Percentiles rank a stretch among this genome's conserved stretches.
Conservation (phyloP, 2,113 vertebrate genomes). For the Eubucco bourcierii region DNA sequence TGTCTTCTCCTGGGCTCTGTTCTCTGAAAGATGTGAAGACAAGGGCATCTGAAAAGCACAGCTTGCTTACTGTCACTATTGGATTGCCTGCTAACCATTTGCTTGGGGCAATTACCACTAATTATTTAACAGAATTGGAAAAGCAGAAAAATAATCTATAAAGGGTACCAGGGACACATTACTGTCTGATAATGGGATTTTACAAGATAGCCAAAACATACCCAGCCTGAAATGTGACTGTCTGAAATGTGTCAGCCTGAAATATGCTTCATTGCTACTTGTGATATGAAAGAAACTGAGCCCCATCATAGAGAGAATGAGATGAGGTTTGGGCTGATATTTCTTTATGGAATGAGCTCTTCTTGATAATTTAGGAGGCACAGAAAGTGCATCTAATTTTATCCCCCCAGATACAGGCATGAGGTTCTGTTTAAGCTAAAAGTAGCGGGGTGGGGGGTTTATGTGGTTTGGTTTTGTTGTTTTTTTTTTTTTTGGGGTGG, state of each 20-base stretch:
- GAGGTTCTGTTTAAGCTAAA: constrained; percentile 34
- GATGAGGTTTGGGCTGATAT: neutral
- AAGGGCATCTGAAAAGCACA: constrained; percentile 18
- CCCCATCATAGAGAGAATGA: neutral
- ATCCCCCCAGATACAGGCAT: neutral
- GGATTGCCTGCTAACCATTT: constrained; percentile 35
- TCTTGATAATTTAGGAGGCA: constrained; percentile 4
- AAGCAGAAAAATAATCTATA: constrained; percentile 31
- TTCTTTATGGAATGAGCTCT: constrained; percentile 10
- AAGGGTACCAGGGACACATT: constrained; percentile 14
- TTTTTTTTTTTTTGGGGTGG: too few species aligned
- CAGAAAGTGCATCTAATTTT: constrained; percentile 50
- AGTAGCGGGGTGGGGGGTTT: neutral
- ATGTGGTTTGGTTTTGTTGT: too few species aligned
- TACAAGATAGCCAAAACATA: neutral
- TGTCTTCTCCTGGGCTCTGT: neutral
- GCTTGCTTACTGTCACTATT: neutral
- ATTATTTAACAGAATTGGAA: constrained; percentile 58
- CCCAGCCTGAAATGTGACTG: neutral
- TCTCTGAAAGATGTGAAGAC: neutral
- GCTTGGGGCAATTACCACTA: constrained; percentile 53
- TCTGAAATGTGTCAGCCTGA: neutral
- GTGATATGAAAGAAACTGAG: neutral
- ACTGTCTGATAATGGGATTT: constrained; percentile 25
- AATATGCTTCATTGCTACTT: neutral